These are phyloP conservation scores for Sebastes glaucus DNA, from an alignment of 2,797 vertebrate genomes.

Conservation along the genomic window DNA sequence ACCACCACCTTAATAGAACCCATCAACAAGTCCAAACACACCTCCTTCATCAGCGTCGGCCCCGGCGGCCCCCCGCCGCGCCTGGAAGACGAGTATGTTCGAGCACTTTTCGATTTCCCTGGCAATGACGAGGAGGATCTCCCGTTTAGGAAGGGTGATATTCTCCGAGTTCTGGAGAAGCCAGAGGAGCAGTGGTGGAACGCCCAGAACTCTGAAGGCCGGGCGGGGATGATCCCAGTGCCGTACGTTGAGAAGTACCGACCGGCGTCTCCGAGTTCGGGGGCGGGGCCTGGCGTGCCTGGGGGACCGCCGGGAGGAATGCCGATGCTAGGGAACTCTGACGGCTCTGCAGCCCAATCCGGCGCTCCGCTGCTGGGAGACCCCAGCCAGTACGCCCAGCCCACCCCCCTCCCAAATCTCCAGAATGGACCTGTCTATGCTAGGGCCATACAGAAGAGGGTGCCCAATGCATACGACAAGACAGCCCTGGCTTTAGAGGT, in stretches of 20 bases:
- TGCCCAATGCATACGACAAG: conserved; percentile 99
- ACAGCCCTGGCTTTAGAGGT: conserved; percentile 99
- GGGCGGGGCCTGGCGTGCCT: conserved; percentile 83
- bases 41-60: conserved; percentile 72
- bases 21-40: conserved; percentile 91
- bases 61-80: conserved; percentile 82
- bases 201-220: conserved; percentile 93
- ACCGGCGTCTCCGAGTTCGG: conserved; percentile 88
- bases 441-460: conserved; percentile 98
- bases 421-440: conserved; percentile 99
- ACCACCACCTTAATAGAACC: conserved; percentile 99
- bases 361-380: conserved; percentile 88
- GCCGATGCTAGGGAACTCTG: conserved; percentile 86
- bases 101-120: conserved; percentile 97
- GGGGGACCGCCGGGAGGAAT: conserved; percentile 46
- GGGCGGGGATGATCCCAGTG: conserved; percentile 97
- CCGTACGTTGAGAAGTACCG: conserved; percentile 98
- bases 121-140: conserved; percentile 99
- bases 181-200: conserved; percentile 99
- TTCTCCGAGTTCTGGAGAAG: conserved; percentile 95
- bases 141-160: conserved; percentile 96
- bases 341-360: conserved; percentile 85
- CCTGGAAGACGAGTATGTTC: conserved; percentile 93
- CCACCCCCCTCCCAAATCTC: conserved; percentile 97
- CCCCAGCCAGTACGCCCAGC: conserved; percentile 98